Conservation (phyloP, 2,888 invertebrate genomes). For the Chaetogeoica ovagalla region DNA sequence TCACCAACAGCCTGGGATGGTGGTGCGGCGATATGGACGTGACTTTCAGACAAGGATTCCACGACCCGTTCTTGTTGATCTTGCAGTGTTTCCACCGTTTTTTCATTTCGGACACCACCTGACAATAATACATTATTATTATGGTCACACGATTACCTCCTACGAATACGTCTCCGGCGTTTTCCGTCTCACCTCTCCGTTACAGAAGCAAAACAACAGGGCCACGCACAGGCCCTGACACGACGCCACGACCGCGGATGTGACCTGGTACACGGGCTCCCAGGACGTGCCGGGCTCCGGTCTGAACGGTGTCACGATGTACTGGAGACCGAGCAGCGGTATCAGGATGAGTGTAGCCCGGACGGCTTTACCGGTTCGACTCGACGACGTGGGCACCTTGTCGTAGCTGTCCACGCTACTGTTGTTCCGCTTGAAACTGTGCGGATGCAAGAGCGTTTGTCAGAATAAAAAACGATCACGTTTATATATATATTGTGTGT, state of each 20-base stretch:
- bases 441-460: too few species aligned
- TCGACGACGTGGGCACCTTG: constrained; percentile 52
- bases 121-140: neutral
- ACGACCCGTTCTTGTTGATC: constrained; percentile 56
- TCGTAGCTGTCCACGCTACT: constrained; percentile 52
- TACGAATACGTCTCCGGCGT: too few species aligned
- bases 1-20: constrained; percentile 39
- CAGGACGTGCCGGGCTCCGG: constrained; percentile 71
- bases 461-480: too few species aligned
- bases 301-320: constrained; percentile 82
- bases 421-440: constrained; percentile 42
- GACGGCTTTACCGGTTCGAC: constrained; percentile 59
- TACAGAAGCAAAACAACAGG: constrained; percentile 89
- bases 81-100: constrained; percentile 57
- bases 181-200: constrained; percentile 76
- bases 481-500: too few species aligned
- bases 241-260: constrained; percentile 83
- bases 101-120: constrained; percentile 57
- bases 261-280: constrained; percentile 79
- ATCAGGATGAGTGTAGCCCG: constrained; percentile 87
- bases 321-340: constrained; percentile 88
- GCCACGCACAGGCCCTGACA: constrained; percentile 89
- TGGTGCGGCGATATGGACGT: constrained; percentile 57
- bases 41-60: constrained; percentile 57
- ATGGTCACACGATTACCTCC: too few species aligned